phyloP scores from a whole-genome alignment of 1,140 invertebrate genomes.

The Zaprionus taronus region DNA sequence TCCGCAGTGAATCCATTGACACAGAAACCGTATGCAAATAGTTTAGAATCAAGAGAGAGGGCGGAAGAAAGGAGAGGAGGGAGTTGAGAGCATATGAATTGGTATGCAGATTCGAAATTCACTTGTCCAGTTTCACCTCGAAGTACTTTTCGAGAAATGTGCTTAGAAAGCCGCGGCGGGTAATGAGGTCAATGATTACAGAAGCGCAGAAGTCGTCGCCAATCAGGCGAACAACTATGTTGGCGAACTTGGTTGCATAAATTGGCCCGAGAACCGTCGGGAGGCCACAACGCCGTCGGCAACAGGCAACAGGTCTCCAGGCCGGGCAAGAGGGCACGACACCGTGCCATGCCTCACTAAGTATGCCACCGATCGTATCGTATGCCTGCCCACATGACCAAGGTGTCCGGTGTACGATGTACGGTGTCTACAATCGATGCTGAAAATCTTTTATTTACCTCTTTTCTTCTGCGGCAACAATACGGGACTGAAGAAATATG shows the following conservation, averaged over 20 bases:
- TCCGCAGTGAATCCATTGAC: conserved; percentile 4
- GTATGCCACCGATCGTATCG: conserved; percentile 32
- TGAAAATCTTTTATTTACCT: conserved; percentile 8
- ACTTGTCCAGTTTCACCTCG: conserved; percentile 24
- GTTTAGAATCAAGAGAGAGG: background rate
- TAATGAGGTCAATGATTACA: conserved; percentile 37
- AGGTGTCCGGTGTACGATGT: conserved; percentile 6
- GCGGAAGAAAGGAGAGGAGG: background rate
- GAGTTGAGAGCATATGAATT: conserved; percentile 1
- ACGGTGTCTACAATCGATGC: conserved; percentile 7
- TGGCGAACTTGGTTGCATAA: conserved; percentile 19
- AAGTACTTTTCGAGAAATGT: conserved; percentile 12
- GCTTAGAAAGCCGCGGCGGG: conserved; percentile 23
- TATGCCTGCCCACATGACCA: conserved; percentile 15
- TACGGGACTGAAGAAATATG: background rate
- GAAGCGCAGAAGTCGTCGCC: conserved; percentile 19
- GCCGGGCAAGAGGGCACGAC: conserved; percentile 30
- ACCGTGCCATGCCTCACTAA: conserved; percentile 9
- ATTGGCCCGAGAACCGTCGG: conserved; percentile 5
- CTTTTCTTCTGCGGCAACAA: background rate
- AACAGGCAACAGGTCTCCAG: conserved; percentile 14
- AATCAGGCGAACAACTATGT: conserved; percentile 11
- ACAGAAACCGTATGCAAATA: conserved; percentile 9
- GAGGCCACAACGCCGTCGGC: background rate
- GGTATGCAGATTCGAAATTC: conserved; percentile 26